Evolutionary conservation across 2,888 invertebrate genomes (phyloP), one percentile per base, ranked within the genome.

Genomic region (Liopterus haemorrhoidalis): DNA sequence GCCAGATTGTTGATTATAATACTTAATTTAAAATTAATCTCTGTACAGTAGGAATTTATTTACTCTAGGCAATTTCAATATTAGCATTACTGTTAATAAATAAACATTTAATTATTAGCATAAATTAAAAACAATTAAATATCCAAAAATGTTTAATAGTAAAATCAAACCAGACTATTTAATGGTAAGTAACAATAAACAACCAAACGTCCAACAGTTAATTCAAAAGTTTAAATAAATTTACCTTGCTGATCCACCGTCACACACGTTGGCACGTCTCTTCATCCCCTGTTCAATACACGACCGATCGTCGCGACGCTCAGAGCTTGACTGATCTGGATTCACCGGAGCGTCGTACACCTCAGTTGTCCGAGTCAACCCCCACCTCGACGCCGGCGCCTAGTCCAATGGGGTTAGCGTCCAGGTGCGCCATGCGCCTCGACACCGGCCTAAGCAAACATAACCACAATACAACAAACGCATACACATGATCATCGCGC

Each of bases 271-370:
- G n/a, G n/a, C n/a, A 69, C 64, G 63, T 58, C 66, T 62, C 70
- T 72, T 72, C 70, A 70, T 72, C 71, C 62, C 61, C n/a, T n/a
- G n/a, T n/a, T n/a, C n/a, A n/a, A n/a, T n/a, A 59, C 66, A 66
- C 69, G 68, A 62, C 66, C 58, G 53, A 58, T 55, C 58, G 60
- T 53, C 62, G 56, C 59, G 66, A 64, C 66, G 60, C 61, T 63
- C 51, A 57, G 55, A 62, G 66, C 65, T 69, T 64, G 59, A 73
- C 67, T 65, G 63, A 59, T 65, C 57, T 51, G 53, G 51, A 51
- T 50, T 50, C 55, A 52, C 55, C 56, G 56, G 56, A 57, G 58
- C 56, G 24, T 42, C 9, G 38, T 44, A 12, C 64, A 58, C 61
- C 67, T 63, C 67, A 67, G 65, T 64, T 62, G 60, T 33, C 19